phyloP scores from a whole-genome alignment of 1,140 invertebrate species.

The Aphelinus atriplicis region DNA sequence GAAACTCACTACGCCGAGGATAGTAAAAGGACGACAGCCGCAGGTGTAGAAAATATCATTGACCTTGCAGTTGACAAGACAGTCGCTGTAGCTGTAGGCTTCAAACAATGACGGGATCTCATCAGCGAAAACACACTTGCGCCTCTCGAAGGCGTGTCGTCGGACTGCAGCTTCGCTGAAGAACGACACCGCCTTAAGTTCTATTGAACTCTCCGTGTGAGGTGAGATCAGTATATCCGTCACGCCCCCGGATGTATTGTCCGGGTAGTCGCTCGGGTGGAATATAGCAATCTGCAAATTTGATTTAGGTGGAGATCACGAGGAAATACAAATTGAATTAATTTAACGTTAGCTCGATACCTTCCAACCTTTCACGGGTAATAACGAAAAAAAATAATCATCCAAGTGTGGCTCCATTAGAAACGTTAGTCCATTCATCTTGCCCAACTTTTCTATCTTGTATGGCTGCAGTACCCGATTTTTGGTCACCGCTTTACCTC shows the following conservation, averaged over 20 bases:
- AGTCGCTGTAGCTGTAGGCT: constrained; percentile 69
- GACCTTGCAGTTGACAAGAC: constrained; percentile 68
- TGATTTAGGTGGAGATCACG: neutral
- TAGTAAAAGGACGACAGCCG: constrained; percentile 66
- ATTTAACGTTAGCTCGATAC: constrained; percentile 30
- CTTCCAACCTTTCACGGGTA: constrained; percentile 53
- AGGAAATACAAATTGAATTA: too few species aligned
- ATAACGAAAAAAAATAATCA: constrained; percentile 66
- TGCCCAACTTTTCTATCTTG: constrained; percentile 43
- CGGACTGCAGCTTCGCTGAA: constrained; percentile 41
- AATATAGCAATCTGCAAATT: constrained; percentile 58
- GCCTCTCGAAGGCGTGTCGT: constrained; percentile 49
- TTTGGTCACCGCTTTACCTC: neutral
- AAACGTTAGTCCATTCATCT: constrained; percentile 59
- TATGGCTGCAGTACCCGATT: neutral
- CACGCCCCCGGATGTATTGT: constrained; percentile 52
- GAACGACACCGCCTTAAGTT: constrained; percentile 40
- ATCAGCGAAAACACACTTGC: constrained; percentile 67
- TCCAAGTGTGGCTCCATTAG: constrained; percentile 61
- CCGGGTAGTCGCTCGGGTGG: constrained; percentile 61
- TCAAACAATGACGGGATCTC: constrained; percentile 56
- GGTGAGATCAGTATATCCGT: constrained; percentile 45
- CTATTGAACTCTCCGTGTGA: constrained; percentile 39
- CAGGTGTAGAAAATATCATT: constrained; percentile 63
- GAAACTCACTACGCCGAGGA: constrained; percentile 34